These are phyloP conservation scores for Microchirus variegatus DNA, from an alignment of 2,797 vertebrate genomes.

Conservation along the genomic window DNA sequence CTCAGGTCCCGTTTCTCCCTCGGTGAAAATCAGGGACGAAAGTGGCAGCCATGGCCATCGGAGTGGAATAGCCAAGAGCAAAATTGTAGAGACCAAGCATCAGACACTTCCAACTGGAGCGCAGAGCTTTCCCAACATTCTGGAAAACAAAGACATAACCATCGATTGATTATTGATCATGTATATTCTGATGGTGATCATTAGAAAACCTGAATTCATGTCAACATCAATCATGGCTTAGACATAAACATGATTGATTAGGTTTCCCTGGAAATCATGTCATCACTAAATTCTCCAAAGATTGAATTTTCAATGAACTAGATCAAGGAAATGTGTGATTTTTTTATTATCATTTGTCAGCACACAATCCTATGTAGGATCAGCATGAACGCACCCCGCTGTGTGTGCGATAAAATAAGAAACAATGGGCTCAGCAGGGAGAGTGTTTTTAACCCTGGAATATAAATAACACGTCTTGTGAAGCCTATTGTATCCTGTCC, in stretches of 20 bases:
- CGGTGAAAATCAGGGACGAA: constrained; percentile 79
- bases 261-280: too few relatives aligned
- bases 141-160: constrained; percentile 61
- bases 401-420: constrained; percentile 4
- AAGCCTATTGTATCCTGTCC: constrained; percentile 50
- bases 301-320: too few relatives aligned
- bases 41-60: constrained; percentile 79
- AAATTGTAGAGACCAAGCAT: constrained; percentile 89
- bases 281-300: background rate
- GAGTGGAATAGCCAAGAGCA: constrained; percentile 85
- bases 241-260: too few relatives aligned
- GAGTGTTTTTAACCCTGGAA: constrained; percentile 6
- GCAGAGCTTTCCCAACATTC: constrained; percentile 89
- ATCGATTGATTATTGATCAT: background rate
- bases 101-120: constrained; percentile 89
- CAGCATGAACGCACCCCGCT: background rate
- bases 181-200: too few relatives aligned
- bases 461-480: constrained; percentile 17
- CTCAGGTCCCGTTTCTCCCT: constrained; percentile 56
- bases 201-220: background rate
- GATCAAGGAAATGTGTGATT: too few relatives aligned
- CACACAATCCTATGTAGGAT: constrained; percentile 4
- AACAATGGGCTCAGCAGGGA: constrained; percentile 54
- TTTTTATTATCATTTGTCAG: background rate
- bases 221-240: background rate